Base-by-base conservation (phyloP, 2,113 vertebrate genomes). In the Chaetodon trifascialis region DNA sequence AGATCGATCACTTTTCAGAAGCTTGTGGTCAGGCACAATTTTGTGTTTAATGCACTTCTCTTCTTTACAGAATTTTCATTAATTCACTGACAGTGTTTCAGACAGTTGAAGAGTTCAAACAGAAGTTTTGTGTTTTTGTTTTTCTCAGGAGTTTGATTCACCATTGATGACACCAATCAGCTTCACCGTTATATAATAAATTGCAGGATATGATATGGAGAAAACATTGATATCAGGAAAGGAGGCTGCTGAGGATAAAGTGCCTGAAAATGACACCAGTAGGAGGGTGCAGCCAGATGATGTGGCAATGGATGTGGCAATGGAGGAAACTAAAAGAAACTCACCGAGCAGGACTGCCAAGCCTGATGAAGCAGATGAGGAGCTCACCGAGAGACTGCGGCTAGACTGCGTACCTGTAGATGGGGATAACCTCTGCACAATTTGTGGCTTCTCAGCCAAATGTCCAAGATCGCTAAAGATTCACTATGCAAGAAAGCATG, bases 381-480 rank as follows among this genome's bases (percentile, higher is more conserved):
- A 82, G 38, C 21, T 38, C 1, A 8, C 52, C 4, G 77, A 76
- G 64, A 71, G 15, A 23, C 69, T 47, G 16, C 47, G 12, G 54
- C 47, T 54, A 23, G 49, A 74, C 59, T 67, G 68, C 2, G 17
- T 49, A 12, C 47, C 69, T 38, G 66, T 76, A 63, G 68, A 82
- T 1, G 79, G 58, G 16, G 79, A 78, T 36, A 90, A 21, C 64
- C 71, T 80, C 44, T 95, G 96, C 76, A 10, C 90, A 0, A 23
- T 84, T 21, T 95, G 94, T 23, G 84, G 91, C 73, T 92, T 95
- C 66, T 92, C 89, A 64, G 91, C 95, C 58, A 89, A 93, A 84
- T 95, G 90, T 75, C 90, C 93, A 55, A 92, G 92, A 81, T 92
- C 95, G 69, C 77, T 95, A 86, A 96, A 96, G 91, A 95, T 93